Evolutionary conservation across 2,888 invertebrate genomes (phyloP).

Genomic region (Brachynemurus nebulosus): DNA sequence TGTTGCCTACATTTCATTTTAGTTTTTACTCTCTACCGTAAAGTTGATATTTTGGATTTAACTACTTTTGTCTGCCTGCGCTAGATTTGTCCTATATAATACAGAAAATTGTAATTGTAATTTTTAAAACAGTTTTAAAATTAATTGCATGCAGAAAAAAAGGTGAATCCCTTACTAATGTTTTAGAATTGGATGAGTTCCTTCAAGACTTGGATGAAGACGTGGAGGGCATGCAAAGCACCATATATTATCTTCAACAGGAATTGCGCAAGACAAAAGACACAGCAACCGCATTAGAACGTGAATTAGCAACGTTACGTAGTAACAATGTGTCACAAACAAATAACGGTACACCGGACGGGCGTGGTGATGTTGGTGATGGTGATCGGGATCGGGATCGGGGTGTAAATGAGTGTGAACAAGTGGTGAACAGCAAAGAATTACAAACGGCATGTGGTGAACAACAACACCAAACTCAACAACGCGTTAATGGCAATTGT

Average conservation of each 20-base stretch:
- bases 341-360: background rate
- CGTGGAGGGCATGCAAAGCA: slow-evolving; percentile 97
- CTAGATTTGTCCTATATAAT: too few relatives aligned
- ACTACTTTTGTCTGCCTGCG: too few relatives aligned
- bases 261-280: slow-evolving; percentile 77
- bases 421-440: background rate
- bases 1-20: too few relatives aligned
- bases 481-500: slow-evolving; percentile 12
- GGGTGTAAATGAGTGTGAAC: too few relatives aligned
- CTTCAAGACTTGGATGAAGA: slow-evolving; percentile 93
- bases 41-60: too few relatives aligned
- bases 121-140: background rate
- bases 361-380: background rate
- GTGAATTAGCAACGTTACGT: slow-evolving; percentile 33
- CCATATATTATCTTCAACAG: slow-evolving; percentile 86
- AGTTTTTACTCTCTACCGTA: too few relatives aligned
- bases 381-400: too few relatives aligned
- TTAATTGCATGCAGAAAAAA: background rate
- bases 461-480: background rate
- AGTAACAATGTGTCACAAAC: slow-evolving; percentile 4
- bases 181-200: slow-evolving; percentile 84
- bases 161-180: slow-evolving; percentile 8
- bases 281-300: slow-evolving; percentile 45
- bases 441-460: background rate
- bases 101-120: too few relatives aligned